Evolutionary conservation across 2,888 invertebrate genomes (phyloP).

Genomic region (Prenolepis imparis): DNA sequence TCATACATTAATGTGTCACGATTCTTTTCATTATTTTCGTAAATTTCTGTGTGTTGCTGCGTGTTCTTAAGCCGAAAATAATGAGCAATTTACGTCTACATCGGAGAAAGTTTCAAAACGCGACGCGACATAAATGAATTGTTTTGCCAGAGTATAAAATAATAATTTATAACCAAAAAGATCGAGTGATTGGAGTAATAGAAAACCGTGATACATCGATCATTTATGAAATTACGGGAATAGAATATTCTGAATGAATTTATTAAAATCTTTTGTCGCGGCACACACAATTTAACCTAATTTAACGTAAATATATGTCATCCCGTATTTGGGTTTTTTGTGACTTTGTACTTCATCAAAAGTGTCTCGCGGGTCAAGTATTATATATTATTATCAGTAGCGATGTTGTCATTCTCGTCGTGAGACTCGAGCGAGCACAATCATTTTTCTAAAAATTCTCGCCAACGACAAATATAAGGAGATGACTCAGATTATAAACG

Average conservation of each 20-base stretch:
- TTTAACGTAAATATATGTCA: background rate
- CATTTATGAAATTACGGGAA: background rate
- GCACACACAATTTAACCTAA: no score
- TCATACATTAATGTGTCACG: no score
- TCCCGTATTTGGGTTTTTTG: background rate
- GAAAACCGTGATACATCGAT: background rate
- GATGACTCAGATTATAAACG: no score
- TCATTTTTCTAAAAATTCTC: background rate
- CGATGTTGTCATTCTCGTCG: background rate
- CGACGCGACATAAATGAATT: background rate
- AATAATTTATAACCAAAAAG: background rate
- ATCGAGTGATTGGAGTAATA: background rate
- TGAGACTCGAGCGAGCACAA: background rate
- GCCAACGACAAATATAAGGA: no score
- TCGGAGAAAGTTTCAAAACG: background rate
- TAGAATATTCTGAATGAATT: background rate
- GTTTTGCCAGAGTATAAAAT: background rate
- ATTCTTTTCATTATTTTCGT: background rate
- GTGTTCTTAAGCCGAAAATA: background rate
- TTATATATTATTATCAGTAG: background rate
- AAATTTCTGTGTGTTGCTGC: background rate
- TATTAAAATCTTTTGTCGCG: background rate
- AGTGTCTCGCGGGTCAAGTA: background rate
- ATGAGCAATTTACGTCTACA: background rate
- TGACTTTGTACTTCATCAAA: background rate